Evolutionary conservation across 2,797 vertebrate species (phyloP).

Genomic region (Argyrosomus regius): DNA sequence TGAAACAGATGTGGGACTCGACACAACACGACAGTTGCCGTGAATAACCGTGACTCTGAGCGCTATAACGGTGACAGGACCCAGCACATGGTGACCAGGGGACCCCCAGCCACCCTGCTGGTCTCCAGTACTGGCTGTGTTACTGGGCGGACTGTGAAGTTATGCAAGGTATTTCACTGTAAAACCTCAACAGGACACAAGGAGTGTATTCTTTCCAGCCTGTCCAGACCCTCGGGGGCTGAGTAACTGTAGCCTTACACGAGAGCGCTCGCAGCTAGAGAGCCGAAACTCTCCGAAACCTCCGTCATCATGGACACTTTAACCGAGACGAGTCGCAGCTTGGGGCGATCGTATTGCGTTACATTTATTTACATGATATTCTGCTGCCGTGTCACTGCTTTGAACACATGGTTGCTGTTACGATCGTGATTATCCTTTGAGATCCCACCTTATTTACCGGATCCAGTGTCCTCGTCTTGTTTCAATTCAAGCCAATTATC

Average conservation of each 20-base stretch:
- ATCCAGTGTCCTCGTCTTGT: conserved; percentile 62
- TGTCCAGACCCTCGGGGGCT: conserved; percentile 30
- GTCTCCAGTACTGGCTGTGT: conserved; percentile 43
- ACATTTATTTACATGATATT: conserved; percentile 35
- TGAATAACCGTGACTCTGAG: conserved; percentile 36
- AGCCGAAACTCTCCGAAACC: conserved; percentile 42
- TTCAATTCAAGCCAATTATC: conserved; percentile 72
- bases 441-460: conserved; percentile 22
- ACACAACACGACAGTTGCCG: conserved; percentile 28
- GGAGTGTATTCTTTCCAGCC: conserved; percentile 57
- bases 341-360: conserved; percentile 25
- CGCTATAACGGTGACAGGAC: conserved; percentile 52
- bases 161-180: conserved; percentile 72
- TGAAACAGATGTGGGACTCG: conserved; percentile 36
- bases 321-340: conserved; percentile 18
- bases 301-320: conserved; percentile 51
- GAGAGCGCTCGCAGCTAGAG: conserved; percentile 18
- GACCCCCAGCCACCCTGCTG: conserved; percentile 35
- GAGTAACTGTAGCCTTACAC: conserved; percentile 52
- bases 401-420: conserved; percentile 75
- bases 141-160: conserved; percentile 55
- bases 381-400: conserved; percentile 39
- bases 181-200: conserved; percentile 61
- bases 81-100: conserved; percentile 57
- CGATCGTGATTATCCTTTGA: conserved; percentile 55